phyloP scores from a whole-genome alignment of 2,888 invertebrate species.

The Onthophagus sagittarius region DNA sequence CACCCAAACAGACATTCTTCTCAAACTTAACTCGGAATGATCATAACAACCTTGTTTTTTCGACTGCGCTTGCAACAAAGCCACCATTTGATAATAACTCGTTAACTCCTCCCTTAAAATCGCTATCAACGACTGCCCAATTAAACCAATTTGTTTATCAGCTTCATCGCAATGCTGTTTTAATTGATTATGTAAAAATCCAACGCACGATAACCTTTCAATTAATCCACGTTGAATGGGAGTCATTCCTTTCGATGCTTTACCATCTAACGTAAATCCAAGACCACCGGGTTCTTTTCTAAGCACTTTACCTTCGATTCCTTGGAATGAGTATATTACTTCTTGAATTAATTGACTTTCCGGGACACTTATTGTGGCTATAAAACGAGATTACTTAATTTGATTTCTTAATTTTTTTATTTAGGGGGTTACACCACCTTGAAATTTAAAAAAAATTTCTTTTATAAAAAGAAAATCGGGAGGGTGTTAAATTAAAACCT shows the following conservation, averaged over 20 bases:
- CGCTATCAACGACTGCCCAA: slow-evolving; percentile 82
- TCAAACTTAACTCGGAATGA: slow-evolving; percentile 56
- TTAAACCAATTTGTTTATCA: slow-evolving; percentile 63
- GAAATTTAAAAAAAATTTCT: too few species aligned
- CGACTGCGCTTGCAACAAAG: slow-evolving; percentile 76
- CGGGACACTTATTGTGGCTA: slow-evolving; percentile 37
- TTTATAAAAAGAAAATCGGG: background rate
- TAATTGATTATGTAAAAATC: slow-evolving; percentile 74
- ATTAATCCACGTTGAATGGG: slow-evolving; percentile 58
- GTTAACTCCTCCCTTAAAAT: slow-evolving; percentile 80
- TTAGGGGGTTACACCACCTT: too few species aligned
- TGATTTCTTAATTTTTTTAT: too few species aligned
- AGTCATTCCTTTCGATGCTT: slow-evolving; percentile 53
- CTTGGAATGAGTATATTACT: slow-evolving; percentile 82
- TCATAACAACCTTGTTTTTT: slow-evolving; percentile 35
- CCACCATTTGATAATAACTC: slow-evolving; percentile 84
- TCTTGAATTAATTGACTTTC: slow-evolving; percentile 65
- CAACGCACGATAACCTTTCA: slow-evolving; percentile 77
- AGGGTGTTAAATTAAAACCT: too few species aligned
- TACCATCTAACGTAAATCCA: slow-evolving; percentile 60
- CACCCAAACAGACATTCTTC: slow-evolving; percentile 76
- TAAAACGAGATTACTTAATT: too few species aligned
- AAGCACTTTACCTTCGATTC: slow-evolving; percentile 76
- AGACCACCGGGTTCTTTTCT: slow-evolving; percentile 60
- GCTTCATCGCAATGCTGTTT: slow-evolving; percentile 74